phyloP scores from a whole-genome alignment of 2,113 vertebrate species.

The Bubo scandiacus region DNA sequence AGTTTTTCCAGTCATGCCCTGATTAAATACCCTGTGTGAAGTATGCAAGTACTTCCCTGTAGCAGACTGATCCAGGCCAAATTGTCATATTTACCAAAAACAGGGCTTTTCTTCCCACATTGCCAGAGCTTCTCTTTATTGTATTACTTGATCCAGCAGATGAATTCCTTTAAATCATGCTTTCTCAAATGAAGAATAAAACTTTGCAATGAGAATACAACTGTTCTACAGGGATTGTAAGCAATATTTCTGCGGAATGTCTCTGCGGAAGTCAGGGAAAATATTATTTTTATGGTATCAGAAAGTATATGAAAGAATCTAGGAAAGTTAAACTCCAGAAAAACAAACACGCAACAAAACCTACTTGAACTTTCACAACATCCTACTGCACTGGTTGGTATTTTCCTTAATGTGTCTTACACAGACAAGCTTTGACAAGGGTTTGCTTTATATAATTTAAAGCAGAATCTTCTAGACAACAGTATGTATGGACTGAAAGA shows the following conservation, averaged over 20 bases:
- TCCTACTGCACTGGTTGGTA: background rate
- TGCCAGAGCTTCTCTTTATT: background rate
- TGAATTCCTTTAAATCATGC: background rate
- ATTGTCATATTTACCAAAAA: background rate
- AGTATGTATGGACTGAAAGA: background rate
- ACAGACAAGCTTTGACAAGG: background rate
- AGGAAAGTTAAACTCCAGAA: background rate
- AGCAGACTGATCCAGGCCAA: background rate
- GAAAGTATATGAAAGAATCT: background rate
- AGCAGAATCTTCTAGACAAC: background rate
- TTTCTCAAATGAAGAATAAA: background rate
- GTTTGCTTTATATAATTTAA: background rate
- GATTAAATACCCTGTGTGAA: slow-evolving; percentile 4
- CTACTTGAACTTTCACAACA: background rate
- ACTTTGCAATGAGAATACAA: background rate
- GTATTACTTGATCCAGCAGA: background rate
- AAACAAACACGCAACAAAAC: background rate
- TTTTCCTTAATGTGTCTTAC: background rate
- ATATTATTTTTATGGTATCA: background rate
- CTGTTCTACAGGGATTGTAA: background rate
- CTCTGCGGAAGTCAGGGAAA: background rate
- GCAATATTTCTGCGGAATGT: background rate
- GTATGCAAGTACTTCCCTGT: background rate
- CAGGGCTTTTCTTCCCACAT: background rate
- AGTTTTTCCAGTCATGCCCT: background rate